Evolutionary conservation across 2,113 vertebrate species (phyloP), one percentile per base, ranked within the genome.

Genomic region (Thalassoma bifasciatum): DNA sequence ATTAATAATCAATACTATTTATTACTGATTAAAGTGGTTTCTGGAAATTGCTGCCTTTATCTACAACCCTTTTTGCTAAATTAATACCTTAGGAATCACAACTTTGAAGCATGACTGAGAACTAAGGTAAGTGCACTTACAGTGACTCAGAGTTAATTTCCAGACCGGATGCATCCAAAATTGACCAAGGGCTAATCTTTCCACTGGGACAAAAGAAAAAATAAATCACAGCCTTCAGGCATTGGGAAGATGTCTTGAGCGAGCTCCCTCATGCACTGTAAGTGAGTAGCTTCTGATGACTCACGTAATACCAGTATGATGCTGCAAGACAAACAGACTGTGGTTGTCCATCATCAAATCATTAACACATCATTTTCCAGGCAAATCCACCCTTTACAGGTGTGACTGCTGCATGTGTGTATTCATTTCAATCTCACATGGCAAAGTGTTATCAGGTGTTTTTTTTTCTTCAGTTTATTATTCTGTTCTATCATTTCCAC

Each of bases 271-370:
- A 34, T 24, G 59, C 64, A 51, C 38, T 66, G 40, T 42, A 13
- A 52, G 54, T 57, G 60, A 50, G 59, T 13, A 24, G 66, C 26
- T 37, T 74, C 19, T 19, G 63, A 74, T 77, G 69, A 85, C 38
- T 77, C 67, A 84, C 40, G 53, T 44, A 21, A 12, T 23, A 57
- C 47, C 42, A 47, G 22, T 4, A 30, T 54, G 66, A 75, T 44
- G 37, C 69, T 40, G 42, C 30, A n/a, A 67, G 52, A 66, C 30
- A 59, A 24, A 49, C 38, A 59, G 37, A 44, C 40, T 22, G 63
- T n/a, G 0, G 30, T 64, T 59, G 61, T 66, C 24, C 52, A 52
- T 71, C 50, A 60, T 52, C 24, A 57, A 51, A 66, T 75, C 40
- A 79, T 60, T 62, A 58, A 53, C 49, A 52, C 54, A 61, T 72